Conservation (phyloP, 2,888 invertebrate genomes). For the Pinctada fucata region DNA sequence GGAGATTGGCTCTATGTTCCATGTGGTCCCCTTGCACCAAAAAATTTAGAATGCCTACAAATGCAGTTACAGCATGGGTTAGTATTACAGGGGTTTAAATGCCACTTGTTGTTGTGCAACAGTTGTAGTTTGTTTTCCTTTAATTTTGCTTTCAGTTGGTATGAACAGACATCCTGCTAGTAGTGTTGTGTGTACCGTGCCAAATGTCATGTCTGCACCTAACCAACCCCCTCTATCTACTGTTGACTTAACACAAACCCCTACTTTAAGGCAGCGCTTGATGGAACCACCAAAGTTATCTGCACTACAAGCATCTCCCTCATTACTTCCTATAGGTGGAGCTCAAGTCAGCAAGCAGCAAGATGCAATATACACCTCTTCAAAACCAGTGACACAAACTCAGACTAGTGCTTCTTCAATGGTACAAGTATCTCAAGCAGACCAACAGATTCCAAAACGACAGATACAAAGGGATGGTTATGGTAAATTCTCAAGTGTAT, state of each 20-base stretch:
- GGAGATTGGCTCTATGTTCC: no score
- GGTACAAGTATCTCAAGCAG: constrained; percentile 19
- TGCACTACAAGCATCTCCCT: constrained; percentile 44
- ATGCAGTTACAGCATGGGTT: no score
- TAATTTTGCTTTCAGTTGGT: constrained; percentile 68
- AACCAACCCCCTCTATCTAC: constrained; percentile 50
- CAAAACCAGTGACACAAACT: constrained; percentile 30
- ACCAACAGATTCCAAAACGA: background rate
- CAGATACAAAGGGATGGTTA: background rate
- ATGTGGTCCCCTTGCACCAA: no score
- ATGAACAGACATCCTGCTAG: constrained; percentile 52
- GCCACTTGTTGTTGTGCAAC: background rate
- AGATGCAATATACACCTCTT: constrained; percentile 33
- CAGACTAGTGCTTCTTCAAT: constrained; percentile 31
- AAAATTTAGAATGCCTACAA: no score
- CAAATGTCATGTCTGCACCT: constrained; percentile 53
- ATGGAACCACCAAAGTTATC: constrained; percentile 63
- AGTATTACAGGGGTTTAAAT: no score
- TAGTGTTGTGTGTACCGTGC: constrained; percentile 48
- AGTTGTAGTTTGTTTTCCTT: constrained; percentile 43
- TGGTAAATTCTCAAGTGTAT: constrained; percentile 12
- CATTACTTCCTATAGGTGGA: constrained; percentile 38
- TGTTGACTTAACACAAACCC: constrained; percentile 55
- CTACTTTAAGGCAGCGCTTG: constrained; percentile 67
- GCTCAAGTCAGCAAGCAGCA: constrained; percentile 39